These are phyloP conservation scores for Xerus inauris DNA, from an alignment of 2,113 vertebrate genomes.

Conservation along the genomic window DNA sequence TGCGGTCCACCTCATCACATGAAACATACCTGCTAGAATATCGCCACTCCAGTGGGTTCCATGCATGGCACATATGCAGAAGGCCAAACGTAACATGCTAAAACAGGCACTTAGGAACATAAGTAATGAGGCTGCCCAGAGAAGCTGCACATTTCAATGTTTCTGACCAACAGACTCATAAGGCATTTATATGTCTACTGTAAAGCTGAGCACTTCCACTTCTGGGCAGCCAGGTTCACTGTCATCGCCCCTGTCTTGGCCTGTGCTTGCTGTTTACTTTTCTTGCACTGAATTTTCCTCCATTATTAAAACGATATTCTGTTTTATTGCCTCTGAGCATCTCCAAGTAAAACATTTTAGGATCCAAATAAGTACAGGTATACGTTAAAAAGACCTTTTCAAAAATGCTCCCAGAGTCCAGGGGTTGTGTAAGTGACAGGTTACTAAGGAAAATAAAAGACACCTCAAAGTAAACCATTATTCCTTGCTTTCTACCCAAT, in stretches of 20 bases:
- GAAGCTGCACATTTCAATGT: slow-evolving; percentile 23
- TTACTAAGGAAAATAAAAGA: slow-evolving; percentile 78
- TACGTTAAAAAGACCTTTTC: slow-evolving; percentile 48
- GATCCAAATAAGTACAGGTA: background rate
- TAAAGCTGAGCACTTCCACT: slow-evolving; percentile 49
- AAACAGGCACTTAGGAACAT: background rate
- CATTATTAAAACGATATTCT: slow-evolving; percentile 73
- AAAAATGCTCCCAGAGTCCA: background rate
- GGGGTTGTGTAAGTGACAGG: slow-evolving; percentile 47
- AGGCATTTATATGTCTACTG: slow-evolving; percentile 43
- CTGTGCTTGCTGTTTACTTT: slow-evolving; percentile 54
- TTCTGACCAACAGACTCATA: slow-evolving; percentile 8
- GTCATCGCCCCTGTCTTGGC: background rate
- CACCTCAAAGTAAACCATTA: slow-evolving; percentile 69
- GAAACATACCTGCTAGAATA: background rate
- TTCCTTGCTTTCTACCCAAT: slow-evolving; percentile 69
- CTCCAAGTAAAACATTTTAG: slow-evolving; percentile 65
- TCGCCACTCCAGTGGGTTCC: background rate
- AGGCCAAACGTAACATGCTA: background rate
- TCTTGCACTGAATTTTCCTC: slow-evolving; percentile 47
- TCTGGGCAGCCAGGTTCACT: slow-evolving; percentile 11
- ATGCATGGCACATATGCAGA: background rate
- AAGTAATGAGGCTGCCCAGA: background rate
- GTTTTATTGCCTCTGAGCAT: slow-evolving; percentile 49
- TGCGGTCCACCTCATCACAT: background rate